phyloP scores from a whole-genome alignment of 2,113 vertebrate species.

The Ochotona curzoniae region DNA sequence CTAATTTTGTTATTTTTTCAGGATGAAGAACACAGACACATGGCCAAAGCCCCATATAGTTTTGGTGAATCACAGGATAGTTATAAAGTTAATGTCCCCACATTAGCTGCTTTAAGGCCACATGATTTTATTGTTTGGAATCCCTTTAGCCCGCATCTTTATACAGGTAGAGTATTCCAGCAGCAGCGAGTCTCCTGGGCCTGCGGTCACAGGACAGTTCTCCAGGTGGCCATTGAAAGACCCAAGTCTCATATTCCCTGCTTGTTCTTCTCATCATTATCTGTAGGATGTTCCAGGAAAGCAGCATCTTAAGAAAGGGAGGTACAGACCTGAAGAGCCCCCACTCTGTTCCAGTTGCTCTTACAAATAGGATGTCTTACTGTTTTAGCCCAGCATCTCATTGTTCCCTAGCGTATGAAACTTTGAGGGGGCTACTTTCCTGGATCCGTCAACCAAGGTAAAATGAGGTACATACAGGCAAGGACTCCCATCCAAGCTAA shows the following conservation, averaged over 20 bases:
- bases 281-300: background rate
- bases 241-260: no score
- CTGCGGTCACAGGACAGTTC: background rate
- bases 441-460: background rate
- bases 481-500: background rate
- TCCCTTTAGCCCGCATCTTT: accelerated
- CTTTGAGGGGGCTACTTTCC: background rate
- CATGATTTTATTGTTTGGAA: background rate
- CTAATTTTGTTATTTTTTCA: background rate
- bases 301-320: background rate
- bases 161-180: background rate
- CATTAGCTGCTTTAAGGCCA: background rate
- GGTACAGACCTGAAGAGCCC: background rate
- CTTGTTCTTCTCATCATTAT: background rate
- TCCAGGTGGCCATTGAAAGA: background rate
- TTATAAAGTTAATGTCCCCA: background rate
- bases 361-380: background rate
- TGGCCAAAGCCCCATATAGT: background rate
- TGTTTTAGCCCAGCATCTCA: background rate
- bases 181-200: background rate
- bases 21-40: background rate
- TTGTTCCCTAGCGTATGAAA: background rate
- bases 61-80: background rate
- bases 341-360: background rate
- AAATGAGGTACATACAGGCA: background rate